Conservation (phyloP, 2,113 vertebrate species). For the Paramormyrops kingsleyae region DNA sequence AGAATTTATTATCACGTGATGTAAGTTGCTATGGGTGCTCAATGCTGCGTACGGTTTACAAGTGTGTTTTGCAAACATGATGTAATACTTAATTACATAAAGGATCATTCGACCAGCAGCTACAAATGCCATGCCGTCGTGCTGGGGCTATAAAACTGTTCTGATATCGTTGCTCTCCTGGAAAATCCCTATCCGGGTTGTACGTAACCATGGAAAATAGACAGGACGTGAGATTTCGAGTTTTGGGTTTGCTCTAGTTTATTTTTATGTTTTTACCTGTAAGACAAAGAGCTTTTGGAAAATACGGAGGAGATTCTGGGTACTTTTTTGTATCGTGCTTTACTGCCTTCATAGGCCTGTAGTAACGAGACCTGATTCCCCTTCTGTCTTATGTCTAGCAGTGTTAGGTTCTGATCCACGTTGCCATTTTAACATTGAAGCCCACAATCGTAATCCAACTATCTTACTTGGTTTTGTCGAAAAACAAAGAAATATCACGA, state of each 20-base stretch:
- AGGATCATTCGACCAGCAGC: not conserved
- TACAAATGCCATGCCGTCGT: not conserved
- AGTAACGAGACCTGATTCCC: not conserved
- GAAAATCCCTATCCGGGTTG: not conserved
- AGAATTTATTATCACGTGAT: not conserved
- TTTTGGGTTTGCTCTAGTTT: not conserved
- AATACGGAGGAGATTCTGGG: constrained; percentile 14
- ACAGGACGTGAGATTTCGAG: not conserved
- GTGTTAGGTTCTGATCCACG: not conserved
- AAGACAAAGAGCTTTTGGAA: constrained; percentile 21
- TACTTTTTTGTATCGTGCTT: constrained; percentile 15
- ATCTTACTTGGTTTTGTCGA: not conserved
- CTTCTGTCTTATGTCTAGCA: not conserved
- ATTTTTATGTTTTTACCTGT: not conserved
- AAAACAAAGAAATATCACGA: not conserved
- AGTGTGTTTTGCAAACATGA: not conserved
- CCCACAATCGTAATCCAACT: not conserved
- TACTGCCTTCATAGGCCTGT: not conserved
- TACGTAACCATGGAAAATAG: not conserved
- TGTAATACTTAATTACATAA: not conserved
- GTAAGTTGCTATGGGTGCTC: not conserved
- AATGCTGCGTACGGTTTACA: not conserved
- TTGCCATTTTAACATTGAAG: not conserved
- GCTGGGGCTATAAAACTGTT: not conserved
- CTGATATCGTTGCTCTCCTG: not conserved